Percentiles rank a stretch among this genome's conserved stretches.
These are phyloP conservation scores for Elachura formosa DNA, from an alignment of 2,113 vertebrate genomes.

Conservation along the genomic window DNA sequence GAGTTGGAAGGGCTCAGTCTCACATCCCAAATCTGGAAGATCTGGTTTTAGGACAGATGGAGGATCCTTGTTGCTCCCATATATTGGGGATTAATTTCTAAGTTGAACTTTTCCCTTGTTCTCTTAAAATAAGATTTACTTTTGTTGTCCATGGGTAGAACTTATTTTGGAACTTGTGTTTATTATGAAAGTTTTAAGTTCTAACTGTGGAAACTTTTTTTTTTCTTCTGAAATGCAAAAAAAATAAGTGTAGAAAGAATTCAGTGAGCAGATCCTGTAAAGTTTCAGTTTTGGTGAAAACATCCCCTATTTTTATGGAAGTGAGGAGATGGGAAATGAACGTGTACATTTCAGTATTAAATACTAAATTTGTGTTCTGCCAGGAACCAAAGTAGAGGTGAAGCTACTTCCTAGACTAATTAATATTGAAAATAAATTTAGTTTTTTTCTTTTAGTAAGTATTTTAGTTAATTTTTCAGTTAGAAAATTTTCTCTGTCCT, in stretches of 20 bases:
- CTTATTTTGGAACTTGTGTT: background rate
- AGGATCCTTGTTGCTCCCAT: background rate
- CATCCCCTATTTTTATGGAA: background rate
- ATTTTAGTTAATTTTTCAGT: background rate
- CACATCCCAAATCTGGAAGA: rapidly evolving
- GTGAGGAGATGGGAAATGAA: background rate
- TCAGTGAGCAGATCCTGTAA: background rate
- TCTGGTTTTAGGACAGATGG: background rate
- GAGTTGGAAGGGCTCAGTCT: background rate
- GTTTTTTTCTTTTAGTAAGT: background rate
- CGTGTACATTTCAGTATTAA: background rate
- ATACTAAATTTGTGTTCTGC: background rate
- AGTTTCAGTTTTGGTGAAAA: background rate
- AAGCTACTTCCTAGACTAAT: background rate
- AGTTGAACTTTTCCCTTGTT: background rate
- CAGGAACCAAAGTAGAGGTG: background rate
- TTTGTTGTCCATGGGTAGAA: background rate
- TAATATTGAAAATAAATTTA: background rate
- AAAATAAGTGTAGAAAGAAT: background rate
- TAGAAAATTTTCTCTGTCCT: background rate
- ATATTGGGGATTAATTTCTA: background rate
- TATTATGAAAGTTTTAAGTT: background rate
- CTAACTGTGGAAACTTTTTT: background rate
- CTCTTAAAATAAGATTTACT: background rate
- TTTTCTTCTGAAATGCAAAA: background rate